Evolutionary conservation across 2,113 vertebrate species (phyloP), one percentile per base, ranked within the genome.

Genomic region (Cheirogaleus medius): DNA sequence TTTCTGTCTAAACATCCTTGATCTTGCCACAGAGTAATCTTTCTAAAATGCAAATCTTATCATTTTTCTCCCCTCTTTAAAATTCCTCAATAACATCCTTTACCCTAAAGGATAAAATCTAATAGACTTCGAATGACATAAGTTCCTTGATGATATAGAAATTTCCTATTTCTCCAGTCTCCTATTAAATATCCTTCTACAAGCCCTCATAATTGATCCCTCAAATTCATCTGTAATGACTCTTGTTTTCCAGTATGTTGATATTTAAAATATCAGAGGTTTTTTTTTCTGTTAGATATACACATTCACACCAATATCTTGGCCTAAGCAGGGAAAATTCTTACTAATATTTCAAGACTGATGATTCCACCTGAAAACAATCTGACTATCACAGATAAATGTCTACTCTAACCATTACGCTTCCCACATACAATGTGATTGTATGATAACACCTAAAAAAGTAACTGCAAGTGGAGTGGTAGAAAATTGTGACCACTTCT

Each of bases 1-100:
- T 44, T 80, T 92, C 29, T 81, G 29, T 69, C 18, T 90, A 68
- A 92, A 71, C 25, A 71, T 83, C 21, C 27, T 93, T 77, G 32
- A 77, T 77, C 64, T 39, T 82, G 32, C 8, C 23, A 90, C 44
- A 71, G 49, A 27, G n/a, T 49, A 34, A 73, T 91, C 32, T 90
- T 96, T 87, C 27, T 71, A 49, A 91, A 95, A 78, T 94, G 37
- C 29, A 97, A 77, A 89, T 80, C 27, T 89, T 78, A 58, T 66
- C 29, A 81, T 88, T 89, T 88, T 39, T 64, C 8, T 95, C 25
- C 8, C 11, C 32, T 91, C 29, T 92, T 91, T 92, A 85, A 94
- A 76, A 94, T 69, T 96, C 54, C 49, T 69, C 64, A 86, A 0
- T 92, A 73, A 71, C n/a, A 69, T 44, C 10, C 18, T 11, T 91